Base-by-base conservation (phyloP, 2,797 vertebrate species). In the Gila robusta region DNA sequence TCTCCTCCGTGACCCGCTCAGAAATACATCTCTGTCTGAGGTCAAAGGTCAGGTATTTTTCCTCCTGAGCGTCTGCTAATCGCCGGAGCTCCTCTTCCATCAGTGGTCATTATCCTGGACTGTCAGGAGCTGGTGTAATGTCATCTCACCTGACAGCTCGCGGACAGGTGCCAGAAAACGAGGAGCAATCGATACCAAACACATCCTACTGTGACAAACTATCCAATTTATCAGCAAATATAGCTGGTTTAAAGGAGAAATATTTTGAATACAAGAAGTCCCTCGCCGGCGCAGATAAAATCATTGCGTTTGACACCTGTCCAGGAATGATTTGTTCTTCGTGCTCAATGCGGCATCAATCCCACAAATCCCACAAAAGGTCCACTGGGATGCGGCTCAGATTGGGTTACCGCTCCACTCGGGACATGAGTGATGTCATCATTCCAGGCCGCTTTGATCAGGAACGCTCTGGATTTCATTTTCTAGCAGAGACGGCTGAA, bases 311-410 rank as follows among this genome's bases (percentile, higher is more conserved):
- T 96, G 94, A 95, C 95, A 96, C 96, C 92, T 94, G 93, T 84
- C 93, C 93, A 92, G 88, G 88, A 93, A 93, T 94, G 94, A 96
- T 96, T 96, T 96, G 94, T 96, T 94, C 94, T 92, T 94, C 90
- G 93, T 91, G 91, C 94, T 94, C 94, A 93, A 93, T 93, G 93
- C 94, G 94, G 93, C 94, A 95, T 95, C 94, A 95, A 96, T 95
- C 94, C 95, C 92, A 85, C 85, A 93, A 94, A 95, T 96, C 93
- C 92, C 93, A 93, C 92, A 93, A 94, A 91, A 93, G 92, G 94
- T 94, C 85, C 93, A 91, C 93, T 93, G 95, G 94, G 95, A 95
- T 92, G 91, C 91, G 92, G 93, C 93, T 92, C 94, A 92, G 95
- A 94, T 95, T 93, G 94, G 94, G 96, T 96, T 95, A 95, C 93